These are phyloP conservation scores for Coleophora deauratella DNA, from an alignment of 2,888 invertebrate genomes.

Conservation along the genomic window DNA sequence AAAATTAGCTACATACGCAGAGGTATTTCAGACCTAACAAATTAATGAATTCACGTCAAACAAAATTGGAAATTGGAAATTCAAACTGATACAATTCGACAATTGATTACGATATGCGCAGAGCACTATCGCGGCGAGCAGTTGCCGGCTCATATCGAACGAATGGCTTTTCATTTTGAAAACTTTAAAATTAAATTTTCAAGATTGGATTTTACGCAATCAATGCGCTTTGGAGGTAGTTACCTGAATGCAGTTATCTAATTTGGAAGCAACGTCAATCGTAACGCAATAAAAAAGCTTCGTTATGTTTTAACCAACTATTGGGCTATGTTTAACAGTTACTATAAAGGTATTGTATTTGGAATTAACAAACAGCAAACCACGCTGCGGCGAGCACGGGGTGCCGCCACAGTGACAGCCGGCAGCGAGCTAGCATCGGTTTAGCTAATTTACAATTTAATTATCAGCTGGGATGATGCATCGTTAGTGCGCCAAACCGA, in stretches of 20 bases:
- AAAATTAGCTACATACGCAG: too few species aligned
- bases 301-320: too few species aligned
- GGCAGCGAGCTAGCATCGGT: slow-evolving; percentile 56
- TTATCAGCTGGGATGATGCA: slow-evolving; percentile 71
- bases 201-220: slow-evolving; percentile 74
- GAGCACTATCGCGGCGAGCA: slow-evolving; percentile 58
- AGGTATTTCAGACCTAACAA: slow-evolving; percentile 12
- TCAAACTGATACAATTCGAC: slow-evolving; percentile 64
- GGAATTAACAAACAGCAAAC: slow-evolving; percentile 26
- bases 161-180: slow-evolving; percentile 70
- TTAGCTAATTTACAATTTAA: slow-evolving; percentile 74
- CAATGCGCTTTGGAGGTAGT: slow-evolving; percentile 48
- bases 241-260: too few species aligned
- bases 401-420: slow-evolving; percentile 27
- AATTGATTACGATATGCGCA: slow-evolving; percentile 72
- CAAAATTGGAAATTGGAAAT: slow-evolving; percentile 67
- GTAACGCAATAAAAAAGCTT: too few species aligned
- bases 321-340: too few species aligned
- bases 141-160: slow-evolving; percentile 68
- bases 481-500: slow-evolving; percentile 73
- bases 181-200: slow-evolving; percentile 74
- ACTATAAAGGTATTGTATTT: too few species aligned
- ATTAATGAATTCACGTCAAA: slow-evolving; percentile 63
- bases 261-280: too few species aligned
- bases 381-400: slow-evolving; percentile 23